A percentile compares a stretch with the other conserved stretches of the same genome.
phyloP scores from a whole-genome alignment of 1,140 invertebrate genomes.

The Pseudomyrmex cubaensis region DNA sequence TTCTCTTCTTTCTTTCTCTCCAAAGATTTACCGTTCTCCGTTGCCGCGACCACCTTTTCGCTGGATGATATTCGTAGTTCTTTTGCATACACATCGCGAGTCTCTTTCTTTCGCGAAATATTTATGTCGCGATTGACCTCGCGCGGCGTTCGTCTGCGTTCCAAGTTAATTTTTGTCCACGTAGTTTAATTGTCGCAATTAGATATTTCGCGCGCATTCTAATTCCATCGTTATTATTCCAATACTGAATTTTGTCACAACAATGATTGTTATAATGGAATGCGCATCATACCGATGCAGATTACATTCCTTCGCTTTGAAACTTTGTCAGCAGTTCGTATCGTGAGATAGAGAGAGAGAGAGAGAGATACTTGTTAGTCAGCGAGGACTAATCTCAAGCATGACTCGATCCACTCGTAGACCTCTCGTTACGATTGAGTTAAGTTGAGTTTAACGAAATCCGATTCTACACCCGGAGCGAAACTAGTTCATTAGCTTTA shows the following conservation, averaged over 20 bases:
- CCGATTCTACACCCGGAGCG: neutral
- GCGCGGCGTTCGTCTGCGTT: neutral
- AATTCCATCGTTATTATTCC: neutral
- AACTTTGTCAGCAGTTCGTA: conserved; percentile 18
- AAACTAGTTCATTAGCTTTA: neutral
- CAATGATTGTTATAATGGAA: neutral
- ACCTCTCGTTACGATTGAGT: conserved; percentile 14
- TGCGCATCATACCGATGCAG: neutral
- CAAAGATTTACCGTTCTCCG: conserved; percentile 49
- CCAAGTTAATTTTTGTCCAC: neutral
- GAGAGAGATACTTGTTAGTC: too few relatives aligned
- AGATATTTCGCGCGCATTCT: neutral
- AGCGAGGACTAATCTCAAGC: conserved; percentile 22
- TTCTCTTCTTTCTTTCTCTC: neutral
- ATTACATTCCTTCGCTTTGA: neutral
- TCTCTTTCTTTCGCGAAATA: neutral
- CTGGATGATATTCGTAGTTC: conserved; percentile 25
- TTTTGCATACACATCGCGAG: neutral
- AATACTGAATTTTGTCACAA: neutral
- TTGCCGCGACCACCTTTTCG: conserved; percentile 41
- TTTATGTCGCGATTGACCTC: too few relatives aligned
- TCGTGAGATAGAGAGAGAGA: neutral
- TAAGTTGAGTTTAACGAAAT: conserved; percentile 33
- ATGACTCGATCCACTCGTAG: conserved; percentile 20
- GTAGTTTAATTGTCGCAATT: neutral